phyloP scores from a whole-genome alignment of 2,113 vertebrate genomes.

The Casuarius casuarius region DNA sequence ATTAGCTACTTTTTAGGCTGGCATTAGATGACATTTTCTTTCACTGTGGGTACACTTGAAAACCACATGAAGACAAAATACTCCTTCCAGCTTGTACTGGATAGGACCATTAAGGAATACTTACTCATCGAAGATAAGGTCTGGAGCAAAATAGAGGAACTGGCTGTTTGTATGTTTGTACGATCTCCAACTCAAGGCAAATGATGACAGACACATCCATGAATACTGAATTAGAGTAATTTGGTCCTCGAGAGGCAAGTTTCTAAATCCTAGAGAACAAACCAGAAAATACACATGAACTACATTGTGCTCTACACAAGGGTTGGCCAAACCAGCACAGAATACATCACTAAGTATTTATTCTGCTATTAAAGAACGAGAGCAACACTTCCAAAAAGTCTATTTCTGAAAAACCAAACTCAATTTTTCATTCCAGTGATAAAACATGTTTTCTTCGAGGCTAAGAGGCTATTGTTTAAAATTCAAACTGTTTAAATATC shows the following conservation, averaged over 20 bases:
- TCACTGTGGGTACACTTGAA: constrained; percentile 26
- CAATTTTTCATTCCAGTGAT: not conserved
- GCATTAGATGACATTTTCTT: constrained; percentile 38
- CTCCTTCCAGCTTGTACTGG: constrained; percentile 41
- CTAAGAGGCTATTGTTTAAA: not conserved
- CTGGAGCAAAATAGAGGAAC: constrained; percentile 98
- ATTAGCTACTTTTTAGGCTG: not conserved
- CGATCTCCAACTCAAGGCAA: constrained; percentile 99
- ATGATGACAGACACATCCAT: constrained; percentile 99
- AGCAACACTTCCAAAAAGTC: not conserved
- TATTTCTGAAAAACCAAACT: not conserved
- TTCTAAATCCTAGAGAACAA: constrained; percentile 90
- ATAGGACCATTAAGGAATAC: constrained; percentile 73
- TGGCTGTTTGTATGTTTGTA: constrained; percentile 99
- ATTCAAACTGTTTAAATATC: not conserved
- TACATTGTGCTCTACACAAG: not conserved
- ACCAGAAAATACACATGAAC: constrained; percentile 65
- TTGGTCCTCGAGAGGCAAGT: constrained; percentile 99
- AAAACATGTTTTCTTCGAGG: not conserved
- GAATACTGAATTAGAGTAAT: constrained; percentile 99
- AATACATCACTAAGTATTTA: not conserved
- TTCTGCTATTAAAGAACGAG: not conserved
- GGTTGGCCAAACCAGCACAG: not conserved
- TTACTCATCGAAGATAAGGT: constrained; percentile 99
- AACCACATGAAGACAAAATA: constrained; percentile 34